Conservation (phyloP, 2,888 invertebrate genomes). For the Lutraria lutraria region DNA sequence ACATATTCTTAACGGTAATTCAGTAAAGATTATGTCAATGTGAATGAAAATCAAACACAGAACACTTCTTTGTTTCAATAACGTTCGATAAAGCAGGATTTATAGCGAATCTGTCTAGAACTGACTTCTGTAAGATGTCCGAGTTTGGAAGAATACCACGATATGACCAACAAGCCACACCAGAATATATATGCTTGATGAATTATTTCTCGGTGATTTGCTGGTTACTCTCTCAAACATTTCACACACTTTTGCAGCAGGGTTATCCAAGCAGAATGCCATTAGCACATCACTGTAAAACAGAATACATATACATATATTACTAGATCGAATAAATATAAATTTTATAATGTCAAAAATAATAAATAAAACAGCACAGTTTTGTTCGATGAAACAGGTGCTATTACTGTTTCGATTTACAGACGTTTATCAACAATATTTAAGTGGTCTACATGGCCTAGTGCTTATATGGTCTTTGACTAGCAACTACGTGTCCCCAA, state of each 20-base stretch:
- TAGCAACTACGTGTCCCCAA: too few species aligned
- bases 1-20: too few species aligned
- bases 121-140: background rate
- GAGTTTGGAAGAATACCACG: background rate
- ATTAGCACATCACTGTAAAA: constrained; percentile 48
- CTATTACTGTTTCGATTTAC: background rate
- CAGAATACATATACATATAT: background rate
- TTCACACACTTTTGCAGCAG: constrained; percentile 28
- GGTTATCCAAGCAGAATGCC: constrained; percentile 45
- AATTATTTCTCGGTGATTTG: background rate
- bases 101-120: too few species aligned
- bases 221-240: background rate
- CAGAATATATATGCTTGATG: background rate
- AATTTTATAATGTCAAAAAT: background rate
- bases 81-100: too few species aligned
- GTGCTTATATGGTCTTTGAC: background rate
- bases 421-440: background rate
- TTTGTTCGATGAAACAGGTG: background rate
- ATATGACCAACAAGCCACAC: background rate
- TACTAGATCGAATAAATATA: background rate
- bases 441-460: background rate
- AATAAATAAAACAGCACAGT: background rate
- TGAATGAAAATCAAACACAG: too few species aligned
- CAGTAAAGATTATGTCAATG: too few species aligned
- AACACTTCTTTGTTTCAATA: too few species aligned